Evolutionary conservation across 2,113 vertebrate genomes (phyloP), one percentile per base, ranked within the genome.

Genomic region (Tylochromis polylepis): DNA sequence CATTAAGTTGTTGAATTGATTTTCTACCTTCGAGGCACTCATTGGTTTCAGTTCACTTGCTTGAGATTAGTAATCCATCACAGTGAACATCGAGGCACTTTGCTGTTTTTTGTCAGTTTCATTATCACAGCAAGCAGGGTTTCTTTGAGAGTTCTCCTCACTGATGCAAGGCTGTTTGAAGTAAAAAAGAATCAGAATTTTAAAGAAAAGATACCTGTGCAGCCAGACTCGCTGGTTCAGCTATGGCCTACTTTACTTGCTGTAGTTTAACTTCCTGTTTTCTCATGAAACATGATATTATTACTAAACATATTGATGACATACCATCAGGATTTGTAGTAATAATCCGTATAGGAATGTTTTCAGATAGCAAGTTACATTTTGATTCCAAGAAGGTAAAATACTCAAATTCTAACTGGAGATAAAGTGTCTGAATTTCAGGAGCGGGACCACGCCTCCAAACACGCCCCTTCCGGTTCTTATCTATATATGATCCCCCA

Each of bases 21-120:
- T 87, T 51, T 49, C 46, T 18, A 49, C 34, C 62, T 58, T 60
- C 15, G 11, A 43, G 31, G 58, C 72, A 16, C 11, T 41, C 55
- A 75, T 16, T 88, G 88, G 86, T 67, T 83, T 88, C 86, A 83
- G 22, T 57, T 85, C 79, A 53, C 60, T 85, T 29, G 55, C 20
- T 43, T 29, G 24, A 81, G 57, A 81, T 56, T 57, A 49, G 75
- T 83, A 84, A 88, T 88, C 79, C 31, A 84, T 88, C 81, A 85
- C 55, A 60, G 38, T 2, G 27, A 86, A 84, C 58, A 72, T 62
- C 4, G 43, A 72, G 82, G 72, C 2, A 1, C 77, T 62, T 60
- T 79, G 78, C 59, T 70, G 18, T 70, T 79, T 43, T 34, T 53
- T 67, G 18, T n/a, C 22, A 70, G 59, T 83, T 87, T 53, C 87